phyloP scores from a whole-genome alignment of 2,888 invertebrate genomes.

The Monochamus alternatus region DNA sequence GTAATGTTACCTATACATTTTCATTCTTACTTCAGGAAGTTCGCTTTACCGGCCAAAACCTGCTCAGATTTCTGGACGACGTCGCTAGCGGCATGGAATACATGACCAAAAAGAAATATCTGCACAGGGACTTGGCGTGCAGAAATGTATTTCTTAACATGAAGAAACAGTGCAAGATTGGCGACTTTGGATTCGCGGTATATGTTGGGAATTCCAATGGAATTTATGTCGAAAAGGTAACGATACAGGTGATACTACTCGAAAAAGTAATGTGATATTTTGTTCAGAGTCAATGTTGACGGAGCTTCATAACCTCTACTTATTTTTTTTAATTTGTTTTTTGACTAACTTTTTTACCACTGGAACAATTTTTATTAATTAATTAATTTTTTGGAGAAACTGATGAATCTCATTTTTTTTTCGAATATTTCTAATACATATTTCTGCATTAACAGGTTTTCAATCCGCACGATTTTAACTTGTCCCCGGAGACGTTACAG shows the following conservation, averaged over 20 bases:
- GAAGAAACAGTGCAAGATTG: slow-evolving; percentile 17
- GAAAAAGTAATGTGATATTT: too few relatives aligned
- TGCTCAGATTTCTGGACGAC: neutral
- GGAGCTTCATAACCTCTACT: too few relatives aligned
- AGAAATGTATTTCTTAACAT: neutral
- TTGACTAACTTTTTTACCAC: too few relatives aligned
- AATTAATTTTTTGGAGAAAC: too few relatives aligned
- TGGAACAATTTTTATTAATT: too few relatives aligned
- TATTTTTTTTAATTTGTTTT: too few relatives aligned
- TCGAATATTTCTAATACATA: neutral
- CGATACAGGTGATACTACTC: too few relatives aligned
- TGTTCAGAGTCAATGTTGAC: too few relatives aligned
- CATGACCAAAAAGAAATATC: neutral
- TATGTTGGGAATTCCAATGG: slow-evolving; percentile 1
- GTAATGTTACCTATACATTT: neutral
- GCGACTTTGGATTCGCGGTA: neutral
- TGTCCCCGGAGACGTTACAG: neutral
- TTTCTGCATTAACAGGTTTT: neutral
- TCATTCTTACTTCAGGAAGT: neutral
- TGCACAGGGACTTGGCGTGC: neutral
- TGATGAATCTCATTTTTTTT: too few relatives aligned
- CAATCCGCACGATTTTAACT: neutral
- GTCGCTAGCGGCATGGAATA: slow-evolving; percentile 21
- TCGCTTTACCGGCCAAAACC: neutral
- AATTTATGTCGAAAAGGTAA: neutral